These are phyloP conservation scores for Bucorvus abyssinicus DNA, from an alignment of 2,797 vertebrate genomes.

Conservation along the genomic window DNA sequence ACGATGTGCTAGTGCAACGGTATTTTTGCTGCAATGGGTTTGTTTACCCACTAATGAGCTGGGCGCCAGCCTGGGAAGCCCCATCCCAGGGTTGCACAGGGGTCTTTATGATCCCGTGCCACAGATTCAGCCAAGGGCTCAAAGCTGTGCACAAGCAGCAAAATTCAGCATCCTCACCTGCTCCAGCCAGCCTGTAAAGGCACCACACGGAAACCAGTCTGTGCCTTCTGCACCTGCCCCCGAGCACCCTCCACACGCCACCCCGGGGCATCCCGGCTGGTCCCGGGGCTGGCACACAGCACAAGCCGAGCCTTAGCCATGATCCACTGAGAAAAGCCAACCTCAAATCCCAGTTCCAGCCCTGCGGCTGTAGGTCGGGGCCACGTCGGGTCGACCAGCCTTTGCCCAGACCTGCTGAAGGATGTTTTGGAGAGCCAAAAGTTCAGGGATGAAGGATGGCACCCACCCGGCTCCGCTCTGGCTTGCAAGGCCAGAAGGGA, in stretches of 20 bases:
- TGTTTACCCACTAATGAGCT: neutral
- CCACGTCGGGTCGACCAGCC: fast-evolving
- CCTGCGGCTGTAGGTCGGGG: fast-evolving
- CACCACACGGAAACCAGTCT: constrained; percentile 9
- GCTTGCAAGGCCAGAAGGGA: neutral
- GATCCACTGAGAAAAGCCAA: neutral
- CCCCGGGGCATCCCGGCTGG: fast-evolving
- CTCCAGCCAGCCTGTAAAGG: neutral
- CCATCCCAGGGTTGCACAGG: neutral
- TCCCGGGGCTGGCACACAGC: neutral
- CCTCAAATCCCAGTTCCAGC: neutral
- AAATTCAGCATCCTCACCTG: neutral
- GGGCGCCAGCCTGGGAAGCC: neutral
- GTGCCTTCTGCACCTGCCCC: constrained; percentile 39
- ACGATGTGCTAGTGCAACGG: neutral
- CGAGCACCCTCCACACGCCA: neutral
- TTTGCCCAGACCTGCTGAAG: neutral
- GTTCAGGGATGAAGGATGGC: neutral
- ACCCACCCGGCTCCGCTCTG: neutral
- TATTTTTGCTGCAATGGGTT: neutral
- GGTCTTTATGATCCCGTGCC: neutral
- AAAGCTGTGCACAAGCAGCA: neutral
- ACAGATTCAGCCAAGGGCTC: neutral
- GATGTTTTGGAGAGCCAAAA: neutral
- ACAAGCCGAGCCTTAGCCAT: neutral